Evolutionary conservation across 1,140 invertebrate genomes (phyloP).

Genomic region (Drosophila simulans): DNA sequence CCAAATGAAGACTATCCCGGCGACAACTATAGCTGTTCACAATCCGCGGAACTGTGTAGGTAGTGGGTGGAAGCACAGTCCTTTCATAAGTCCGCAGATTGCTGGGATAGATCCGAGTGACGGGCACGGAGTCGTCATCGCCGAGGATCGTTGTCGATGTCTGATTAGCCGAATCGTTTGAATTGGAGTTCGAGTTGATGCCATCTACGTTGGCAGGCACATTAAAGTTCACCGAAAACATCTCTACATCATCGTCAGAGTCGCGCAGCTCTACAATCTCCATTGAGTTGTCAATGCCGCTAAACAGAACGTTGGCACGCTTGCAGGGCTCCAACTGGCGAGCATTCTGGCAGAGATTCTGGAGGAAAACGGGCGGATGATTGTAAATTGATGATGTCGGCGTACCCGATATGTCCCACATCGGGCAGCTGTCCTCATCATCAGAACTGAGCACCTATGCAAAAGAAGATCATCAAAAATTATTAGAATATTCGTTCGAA

Average conservation of each 20-base stretch:
- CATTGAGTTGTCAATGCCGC: conserved; percentile 53
- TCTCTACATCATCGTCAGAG: conserved; percentile 69
- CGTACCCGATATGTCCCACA: conserved; percentile 14
- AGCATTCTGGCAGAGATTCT: conserved; percentile 60
- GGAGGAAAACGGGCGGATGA: conserved; percentile 60
- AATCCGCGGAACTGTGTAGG: conserved; percentile 65
- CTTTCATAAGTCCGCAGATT: conserved; percentile 67
- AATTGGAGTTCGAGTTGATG: conserved; percentile 52
- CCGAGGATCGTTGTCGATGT: conserved; percentile 2
- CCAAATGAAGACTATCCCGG: conserved; percentile 60
- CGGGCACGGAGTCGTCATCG: conserved; percentile 62
- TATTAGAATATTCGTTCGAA: background rate
- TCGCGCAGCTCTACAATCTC: conserved; percentile 67
- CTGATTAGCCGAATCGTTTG: conserved; percentile 32
- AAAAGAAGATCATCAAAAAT: background rate
- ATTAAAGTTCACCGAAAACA: conserved; percentile 67
- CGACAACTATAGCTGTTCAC: conserved; percentile 70
- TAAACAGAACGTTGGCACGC: conserved; percentile 62
- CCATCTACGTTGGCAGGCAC: conserved; percentile 68
- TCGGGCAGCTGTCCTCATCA: conserved; percentile 54
- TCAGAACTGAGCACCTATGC: conserved; percentile 62
- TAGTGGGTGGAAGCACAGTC: conserved; percentile 22
- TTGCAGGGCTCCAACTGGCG: conserved; percentile 58
- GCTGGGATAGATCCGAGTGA: conserved; percentile 67
- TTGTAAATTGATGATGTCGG: conserved; percentile 19